Base-by-base conservation (phyloP, 2,113 vertebrate species). In the Tautogolabrus adspersus region DNA sequence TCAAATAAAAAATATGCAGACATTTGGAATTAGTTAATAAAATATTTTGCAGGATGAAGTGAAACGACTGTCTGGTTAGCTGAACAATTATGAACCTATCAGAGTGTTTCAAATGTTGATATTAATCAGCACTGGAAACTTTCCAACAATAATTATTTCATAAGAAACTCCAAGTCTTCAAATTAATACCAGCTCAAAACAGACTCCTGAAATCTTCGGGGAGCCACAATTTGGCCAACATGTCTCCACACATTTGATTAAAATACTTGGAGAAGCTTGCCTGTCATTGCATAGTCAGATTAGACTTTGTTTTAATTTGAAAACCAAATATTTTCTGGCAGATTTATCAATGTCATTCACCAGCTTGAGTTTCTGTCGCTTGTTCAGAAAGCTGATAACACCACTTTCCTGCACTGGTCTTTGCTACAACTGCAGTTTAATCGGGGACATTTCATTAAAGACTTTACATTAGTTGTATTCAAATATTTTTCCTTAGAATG, bases 371-470 rank as follows among this genome's bases (percentile, higher is more conserved):
- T 21, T 19, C 23, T 40, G 64, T 67, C 5, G 16, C 13, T n/a
- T 59, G 59, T 16, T 75, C 22, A 66, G 37, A 60, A 15, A 60
- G 66, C n/a, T 30, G 47, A 72, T 72, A 11, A 66, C 23, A 21
- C 15, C 30, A 30, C 13, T 16, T n/a, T 38, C 42, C 22, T 42
- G 56, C 13, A 37, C 56, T 47, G 10, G 22, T 68, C 13, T 68
- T 2, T 0, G 19, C 8, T 6, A 34, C 12, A 22, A 47, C 30
- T 77, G 11, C 4, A 23, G 13, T 22, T 42, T 37, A 57, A 40
- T 64, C 42, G 44, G 22, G 18, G 9, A 51, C 21, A 42, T 47
- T 19, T 21, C 40, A 23, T 21, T 22, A 12, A 47, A 54, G 5
- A 38, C 15, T 13, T 60, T 26, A 1, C 34, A 42, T 30, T 30